Evolutionary conservation across 2,888 invertebrate species (phyloP), one percentile per base, ranked within the genome.

Genomic region (Tuberolachnus salignus): DNA sequence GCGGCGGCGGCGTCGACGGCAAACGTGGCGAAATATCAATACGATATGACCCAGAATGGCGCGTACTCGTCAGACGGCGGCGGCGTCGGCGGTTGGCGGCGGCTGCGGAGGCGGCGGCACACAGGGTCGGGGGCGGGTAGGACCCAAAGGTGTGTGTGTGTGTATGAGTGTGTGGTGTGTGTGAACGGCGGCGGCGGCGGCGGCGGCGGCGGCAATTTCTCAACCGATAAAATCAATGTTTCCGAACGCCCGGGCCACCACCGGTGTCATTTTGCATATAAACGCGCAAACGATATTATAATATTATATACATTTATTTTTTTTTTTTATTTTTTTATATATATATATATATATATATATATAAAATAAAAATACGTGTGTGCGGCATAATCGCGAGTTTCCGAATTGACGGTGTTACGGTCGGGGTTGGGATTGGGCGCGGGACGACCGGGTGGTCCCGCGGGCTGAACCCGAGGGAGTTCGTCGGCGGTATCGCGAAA

Each of bases 181-280:
- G 34, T 34, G 34, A 4, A 6, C 6, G 34, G 3, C 49, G 63
- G 49, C 42, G 34, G 23, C 34, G 6, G 34, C 34, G 34, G 34
- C 6, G 34, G 49, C 42, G 61, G 66, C 44, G 46, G 67, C 46
- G 49, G 26, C 59, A 78, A 67, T 78, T 78, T 69, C 69, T 78
- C 78, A 59, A 67, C 67, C 78, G 78, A 78, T 78, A 78, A 78
- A 78, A 78, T 78, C 78, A 78, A 78, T 78, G 69, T 78, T 69
- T 64, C 69, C 57, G 55, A 63, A 64, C 63, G 63, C 63, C 51
- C 63, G 42, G 63, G 63, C 51, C 63, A 23, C 34, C 51, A 16
- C 13, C 42, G 49, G 72, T 34, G 21, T 67, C 53, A 42, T 73
- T 73, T 73, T 61, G 61, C 34, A 72, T 61, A 70, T 14, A 21